Evolutionary conservation across 2,888 invertebrate species (phyloP), one percentile per base, ranked within the genome.

Genomic region (Koerneria pararmatus): DNA sequence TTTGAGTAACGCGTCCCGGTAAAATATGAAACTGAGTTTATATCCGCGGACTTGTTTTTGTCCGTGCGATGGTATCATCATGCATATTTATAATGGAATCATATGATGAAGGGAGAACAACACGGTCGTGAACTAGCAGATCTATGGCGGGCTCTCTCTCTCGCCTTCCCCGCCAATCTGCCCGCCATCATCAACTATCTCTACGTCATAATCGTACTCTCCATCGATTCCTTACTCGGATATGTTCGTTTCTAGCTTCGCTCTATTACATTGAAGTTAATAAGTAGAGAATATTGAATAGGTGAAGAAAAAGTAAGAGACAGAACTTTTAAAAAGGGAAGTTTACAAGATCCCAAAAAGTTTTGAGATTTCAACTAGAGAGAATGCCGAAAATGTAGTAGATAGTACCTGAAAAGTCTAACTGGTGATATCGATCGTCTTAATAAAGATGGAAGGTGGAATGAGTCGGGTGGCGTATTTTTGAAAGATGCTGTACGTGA

Each of bases 161-260:
- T 92, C 49, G 93, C 92, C 80, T 97, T 95, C 92, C 93, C 95
- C 0, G 93, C 94, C 84, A 98, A 98, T 86, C 88, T 98, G 74
- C 92, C 93, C 85, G 92, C 97, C 65, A 94, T 98, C 80, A 90
- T 97, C 72, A 89, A 95, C 29, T 97, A 95, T 86, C 88, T 98
- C 72, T 90, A 95, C 80, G 95, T 97, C 78, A 90, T 97, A 69
- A 93, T 93, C 19, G 94, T 95, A 65, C 91, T 98, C 90, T 93
- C 97, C n/a, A 95, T 97, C 11, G 90, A 89, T 76, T 93, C 93
- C 84, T 87, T 98, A 2, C 87, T 98, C 57, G 91, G 91, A 48
- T 92, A 91, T 84, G 94, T 94, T 53, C 34, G 3, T 15, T 15
- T 54, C 22, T 60, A 60, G 27, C 62, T 73, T 51, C 71, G 24